Base-by-base conservation (phyloP, 2,113 vertebrate genomes). In the Cottus gobio region DNA sequence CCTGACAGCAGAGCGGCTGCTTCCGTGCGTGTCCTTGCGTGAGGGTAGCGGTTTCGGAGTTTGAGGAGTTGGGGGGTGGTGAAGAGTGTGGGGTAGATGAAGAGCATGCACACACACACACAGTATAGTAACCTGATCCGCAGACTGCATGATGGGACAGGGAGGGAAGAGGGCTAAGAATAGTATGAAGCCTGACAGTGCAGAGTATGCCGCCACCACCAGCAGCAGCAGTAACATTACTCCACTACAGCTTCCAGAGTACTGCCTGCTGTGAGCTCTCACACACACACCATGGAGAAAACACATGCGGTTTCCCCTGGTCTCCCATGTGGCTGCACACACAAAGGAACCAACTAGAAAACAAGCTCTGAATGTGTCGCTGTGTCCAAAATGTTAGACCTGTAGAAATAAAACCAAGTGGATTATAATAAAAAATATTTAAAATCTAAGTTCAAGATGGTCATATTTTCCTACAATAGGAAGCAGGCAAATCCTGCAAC, bases 41-140 rank as follows among this genome's bases (percentile, higher is more conserved):
- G 79, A 73, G 80, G 61, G 44, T 2, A 71, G 77, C 28, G 20
- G 78, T 83, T 83, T 65, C n/a, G 60, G 52, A 57, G 77, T 71
- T 69, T 73, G 58, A 36, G 34, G 66, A 46, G 64, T 69, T 73
- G 58, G 31, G 34, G 66, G 39, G 64, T 56, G 52, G 52, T 28
- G 42, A 50, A 34, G 39, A 16, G 24, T 58, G 63, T 24, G n/a
- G 50, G 74, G 72, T 60, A 80, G 88, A 83, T 74, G 87, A 65
- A 67, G 77, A 80, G 82, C 86, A 48, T n/a, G n/a, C 16, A 22
- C 16, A n/a, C 50, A 22, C 20, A 69, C 85, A 75, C 82, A 65
- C 80, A 88, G 81, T 84, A 85, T 50, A 9, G 93, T 90, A 94
- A 94, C 92, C 83, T 71, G 92, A 95, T 90, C 91, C 87, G 88